Evolutionary conservation across 2,113 vertebrate genomes (phyloP), one percentile per base, ranked within the genome.

Genomic region (Edolisoma coerulescens): DNA sequence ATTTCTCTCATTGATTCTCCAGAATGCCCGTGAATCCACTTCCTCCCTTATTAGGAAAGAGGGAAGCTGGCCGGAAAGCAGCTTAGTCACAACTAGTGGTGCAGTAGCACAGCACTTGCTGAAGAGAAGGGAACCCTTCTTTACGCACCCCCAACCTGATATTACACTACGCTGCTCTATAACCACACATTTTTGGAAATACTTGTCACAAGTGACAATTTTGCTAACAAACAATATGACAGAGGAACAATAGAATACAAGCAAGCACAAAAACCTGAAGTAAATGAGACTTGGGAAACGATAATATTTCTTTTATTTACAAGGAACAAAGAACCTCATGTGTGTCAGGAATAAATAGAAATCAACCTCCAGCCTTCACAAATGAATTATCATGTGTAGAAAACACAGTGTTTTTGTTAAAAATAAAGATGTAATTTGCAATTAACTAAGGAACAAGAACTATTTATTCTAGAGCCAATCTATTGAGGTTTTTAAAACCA

Each of bases 341-440:
- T 88, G 64, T 68, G 49, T 78, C 37, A 78, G 80, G 47, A 92
- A 84, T 75, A 95, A 93, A 75, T 50, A 82, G 64, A 92, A 93
- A 90, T 86, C 85, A 90, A 71, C 68, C 90, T 90, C 47, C 56
- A 81, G 88, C 64, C 61, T 78, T 92, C 61, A 60, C 37, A 94
- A 86, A 71, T 30, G 32, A 93, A 78, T 52, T 86, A 76, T 61
- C 61, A 22, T 17, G 16, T 32, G 27, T 33, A 84, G 64, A 93
- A 96, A 87, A 93, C 28, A 49, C 5, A 27, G 44, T 1, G 1
- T 3, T 88, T 90, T 71, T 41, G 64, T 84, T 71, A 79, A 87
- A 95, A 80, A 77, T 47, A 84, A 84, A 89, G 78, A 82, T 21
- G 50, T 9, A 80, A 88, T 85, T 94, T 92, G 41, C 77, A 95